Evolutionary conservation across 2,888 invertebrate genomes (phyloP), one percentile per base, ranked within the genome.

Genomic region (Aporophyla lueneburgensis): DNA sequence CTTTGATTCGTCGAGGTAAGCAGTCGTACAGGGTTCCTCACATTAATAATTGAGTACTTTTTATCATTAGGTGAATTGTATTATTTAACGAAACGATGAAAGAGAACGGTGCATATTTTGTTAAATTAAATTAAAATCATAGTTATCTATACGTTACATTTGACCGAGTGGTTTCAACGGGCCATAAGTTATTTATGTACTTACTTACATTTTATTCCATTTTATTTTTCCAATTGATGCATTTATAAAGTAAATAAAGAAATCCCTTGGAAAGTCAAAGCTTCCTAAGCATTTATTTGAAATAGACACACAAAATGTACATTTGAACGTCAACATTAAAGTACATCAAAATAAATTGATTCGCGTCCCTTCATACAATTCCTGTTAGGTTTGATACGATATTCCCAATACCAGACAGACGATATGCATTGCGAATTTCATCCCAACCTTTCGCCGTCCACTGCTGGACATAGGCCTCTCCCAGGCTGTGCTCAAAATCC

Each of bases 1-100:
- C 49, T 68, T 61, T 56, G 16, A 51, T 69, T 69, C 21, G 10
- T 69, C n/a, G 58, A 49, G 33, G 40, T 53, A 43, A 10, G 10
- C 21, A 70, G 58, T 54, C 19, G 16, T 63, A 62, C 21, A 56
- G 62, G 10, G 14, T 59, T 53, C 40, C 51, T 46, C 5, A 54
- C 2, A 7, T n/a, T 21, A 12, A 54, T 40, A 40, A 19, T 2
- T 12, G 16, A 61, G 24, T 43, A 46, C 27, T 56, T 33, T 76
- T 7, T 46, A 19, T 53, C n/a, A 61, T 53, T 53, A n/a, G 4
- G 19, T 51, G 12, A 16, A 71, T 40, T 56, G 24, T 19, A 9
- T n/a, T 24, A 21, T 62, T 63, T 43, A 21, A 7, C 9, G 14
- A 72, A 46, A 56, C 27, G 12, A 16, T 49, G 16, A 49, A 49